phyloP scores from a whole-genome alignment of 2,888 invertebrate genomes.

The Deladenus siricidicola region DNA sequence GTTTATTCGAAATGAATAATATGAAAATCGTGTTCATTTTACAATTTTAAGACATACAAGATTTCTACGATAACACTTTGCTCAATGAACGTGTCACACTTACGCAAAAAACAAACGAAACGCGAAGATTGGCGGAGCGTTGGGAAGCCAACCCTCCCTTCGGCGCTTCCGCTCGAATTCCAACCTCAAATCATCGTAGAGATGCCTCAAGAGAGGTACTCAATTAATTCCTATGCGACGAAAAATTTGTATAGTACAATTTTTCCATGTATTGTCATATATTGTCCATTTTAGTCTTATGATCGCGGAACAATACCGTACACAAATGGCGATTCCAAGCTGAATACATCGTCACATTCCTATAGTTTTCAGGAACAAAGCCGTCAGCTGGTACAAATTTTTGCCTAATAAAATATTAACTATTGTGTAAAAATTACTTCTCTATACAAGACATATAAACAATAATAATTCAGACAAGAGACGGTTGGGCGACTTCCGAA shows the following conservation, averaged over 20 bases:
- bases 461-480: constrained; percentile 30
- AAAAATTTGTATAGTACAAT: too few relatives aligned
- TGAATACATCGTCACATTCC: constrained; percentile 23
- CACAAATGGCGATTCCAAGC: constrained; percentile 23
- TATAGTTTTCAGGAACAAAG: constrained; percentile 29
- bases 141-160: constrained; percentile 28
- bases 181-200: not conserved
- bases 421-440: not conserved
- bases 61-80: constrained; percentile 93
- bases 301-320: constrained; percentile 3
- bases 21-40: not conserved
- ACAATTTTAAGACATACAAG: constrained; percentile 77
- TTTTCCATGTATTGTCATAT: not conserved
- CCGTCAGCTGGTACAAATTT: constrained; percentile 22
- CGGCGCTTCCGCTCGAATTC: constrained; percentile 2
- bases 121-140: constrained; percentile 29
- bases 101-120: constrained; percentile 27
- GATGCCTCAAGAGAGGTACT: not conserved
- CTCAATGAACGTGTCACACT: constrained; percentile 56
- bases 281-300: constrained; percentile 3
- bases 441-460: not conserved
- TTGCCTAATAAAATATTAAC: not conserved
- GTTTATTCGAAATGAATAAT: not conserved
- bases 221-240: not conserved
- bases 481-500: constrained; percentile 44